Conservation (phyloP, 2,888 invertebrate genomes). For the Andrena flavipes region DNA sequence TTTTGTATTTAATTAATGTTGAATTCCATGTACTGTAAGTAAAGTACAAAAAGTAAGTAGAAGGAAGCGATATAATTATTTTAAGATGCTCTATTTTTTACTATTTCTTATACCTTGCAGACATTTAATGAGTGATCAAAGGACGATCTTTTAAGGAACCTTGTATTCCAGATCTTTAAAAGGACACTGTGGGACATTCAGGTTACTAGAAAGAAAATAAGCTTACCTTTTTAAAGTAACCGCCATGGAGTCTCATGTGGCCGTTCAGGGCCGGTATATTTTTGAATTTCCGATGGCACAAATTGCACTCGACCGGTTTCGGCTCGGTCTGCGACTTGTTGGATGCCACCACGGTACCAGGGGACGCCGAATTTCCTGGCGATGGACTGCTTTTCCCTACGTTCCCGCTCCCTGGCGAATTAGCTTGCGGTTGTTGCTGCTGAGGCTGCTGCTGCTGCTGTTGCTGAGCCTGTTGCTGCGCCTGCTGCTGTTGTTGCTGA, state of each 20-base stretch:
- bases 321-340: constrained; percentile 87
- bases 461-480: constrained; percentile 77
- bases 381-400: constrained; percentile 81
- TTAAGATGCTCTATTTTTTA: too few relatives aligned
- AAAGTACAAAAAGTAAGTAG: too few relatives aligned
- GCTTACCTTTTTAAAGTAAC: constrained; percentile 96
- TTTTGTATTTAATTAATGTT: too few relatives aligned
- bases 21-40: too few relatives aligned
- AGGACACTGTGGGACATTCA: too few relatives aligned
- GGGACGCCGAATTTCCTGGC: constrained; percentile 79
- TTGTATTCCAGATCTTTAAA: neutral
- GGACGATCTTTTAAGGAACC: too few relatives aligned
- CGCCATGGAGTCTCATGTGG: constrained; percentile 98
- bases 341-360: constrained; percentile 81
- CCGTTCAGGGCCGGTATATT: constrained; percentile 99
- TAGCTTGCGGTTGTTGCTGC: constrained; percentile 78
- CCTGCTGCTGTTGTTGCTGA: constrained; percentile 77
- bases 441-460: constrained; percentile 74
- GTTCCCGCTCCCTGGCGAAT: constrained; percentile 81
- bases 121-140: too few relatives aligned
- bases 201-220: neutral
- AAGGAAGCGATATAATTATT: too few relatives aligned
- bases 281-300: constrained; percentile 98
- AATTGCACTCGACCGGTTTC: constrained; percentile 97
- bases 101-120: too few relatives aligned